A percentile compares a stretch with the other conserved stretches of the same genome.
These are phyloP conservation scores for Dorcus hopei DNA, from an alignment of 2,888 invertebrate species.

Conservation along the genomic window DNA sequence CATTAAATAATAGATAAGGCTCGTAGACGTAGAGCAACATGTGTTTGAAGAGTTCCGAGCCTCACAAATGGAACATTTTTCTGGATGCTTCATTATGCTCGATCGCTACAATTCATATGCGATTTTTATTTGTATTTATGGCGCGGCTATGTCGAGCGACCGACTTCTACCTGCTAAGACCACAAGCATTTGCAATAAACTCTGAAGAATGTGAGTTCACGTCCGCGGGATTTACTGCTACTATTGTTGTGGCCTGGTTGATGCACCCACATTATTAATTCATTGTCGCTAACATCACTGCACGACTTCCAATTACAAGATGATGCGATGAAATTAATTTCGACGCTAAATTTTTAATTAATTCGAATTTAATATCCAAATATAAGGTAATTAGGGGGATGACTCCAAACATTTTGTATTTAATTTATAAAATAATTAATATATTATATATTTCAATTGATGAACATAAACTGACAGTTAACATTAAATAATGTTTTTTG, in stretches of 20 bases:
- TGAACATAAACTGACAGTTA: too few species aligned
- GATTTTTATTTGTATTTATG: conserved; percentile 5
- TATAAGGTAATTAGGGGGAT: too few species aligned
- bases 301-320: background rate
- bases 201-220: conserved; percentile 10
- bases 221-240: conserved; percentile 27
- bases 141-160: conserved; percentile 2
- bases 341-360: too few species aligned
- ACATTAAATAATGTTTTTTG: too few species aligned
- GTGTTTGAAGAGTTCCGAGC: conserved; percentile 10
- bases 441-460: too few species aligned
- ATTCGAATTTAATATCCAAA: too few species aligned
- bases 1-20: conserved; percentile 25
- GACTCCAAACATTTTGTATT: too few species aligned
- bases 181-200: conserved; percentile 7
- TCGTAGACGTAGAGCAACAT: conserved; percentile 9
- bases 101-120: conserved; percentile 9
- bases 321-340: background rate
- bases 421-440: too few species aligned
- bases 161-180: conserved; percentile 5
- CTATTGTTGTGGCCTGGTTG: conserved; percentile 30
- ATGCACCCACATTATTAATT: conserved; percentile 31
- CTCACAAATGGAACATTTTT: conserved; percentile 15
- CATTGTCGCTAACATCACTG: conserved; percentile 20
- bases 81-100: conserved; percentile 3